phyloP scores from a whole-genome alignment of 2,888 invertebrate species.

The Glomeris marginata region DNA sequence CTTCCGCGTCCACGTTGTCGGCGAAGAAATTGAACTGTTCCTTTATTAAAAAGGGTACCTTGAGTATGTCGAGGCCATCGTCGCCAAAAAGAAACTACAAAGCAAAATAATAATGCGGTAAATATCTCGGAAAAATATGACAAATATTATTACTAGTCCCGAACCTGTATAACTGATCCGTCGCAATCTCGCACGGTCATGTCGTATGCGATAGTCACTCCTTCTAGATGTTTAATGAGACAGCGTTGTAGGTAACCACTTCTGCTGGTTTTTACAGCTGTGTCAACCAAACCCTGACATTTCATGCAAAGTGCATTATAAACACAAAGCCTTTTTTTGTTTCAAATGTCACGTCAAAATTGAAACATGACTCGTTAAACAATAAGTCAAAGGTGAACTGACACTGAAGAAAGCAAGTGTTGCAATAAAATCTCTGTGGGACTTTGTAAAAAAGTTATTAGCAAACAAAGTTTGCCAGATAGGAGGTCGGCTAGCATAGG shows the following conservation, averaged over 20 bases:
- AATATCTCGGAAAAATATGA: not conserved
- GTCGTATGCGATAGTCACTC: slow-evolving; percentile 82
- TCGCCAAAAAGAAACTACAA: slow-evolving; percentile 73
- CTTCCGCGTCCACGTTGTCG: slow-evolving; percentile 55
- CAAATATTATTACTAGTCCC: slow-evolving; percentile 4
- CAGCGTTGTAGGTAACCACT: slow-evolving; percentile 97
- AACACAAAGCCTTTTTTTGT: no score
- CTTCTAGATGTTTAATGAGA: slow-evolving; percentile 94
- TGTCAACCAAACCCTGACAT: slow-evolving; percentile 82
- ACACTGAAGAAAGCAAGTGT: no score
- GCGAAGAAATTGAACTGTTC: slow-evolving; percentile 64
- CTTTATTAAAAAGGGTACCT: slow-evolving; percentile 63
- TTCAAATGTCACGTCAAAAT: no score
- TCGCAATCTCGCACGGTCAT: slow-evolving; percentile 91
- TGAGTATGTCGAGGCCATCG: slow-evolving; percentile 79
- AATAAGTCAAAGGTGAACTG: no score
- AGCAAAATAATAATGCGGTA: slow-evolving; percentile 12
- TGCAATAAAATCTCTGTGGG: no score
- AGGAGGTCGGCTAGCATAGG: no score
- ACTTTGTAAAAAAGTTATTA: no score
- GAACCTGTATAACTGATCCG: slow-evolving; percentile 70
- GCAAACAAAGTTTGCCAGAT: no score
- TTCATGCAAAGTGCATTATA: slow-evolving; percentile 17
- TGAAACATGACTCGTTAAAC: no score
- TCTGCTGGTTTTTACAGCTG: slow-evolving; percentile 97